phyloP scores from a whole-genome alignment of 64 coral and sea anemone genomes.

The Dendronephthya gigantea region DNA sequence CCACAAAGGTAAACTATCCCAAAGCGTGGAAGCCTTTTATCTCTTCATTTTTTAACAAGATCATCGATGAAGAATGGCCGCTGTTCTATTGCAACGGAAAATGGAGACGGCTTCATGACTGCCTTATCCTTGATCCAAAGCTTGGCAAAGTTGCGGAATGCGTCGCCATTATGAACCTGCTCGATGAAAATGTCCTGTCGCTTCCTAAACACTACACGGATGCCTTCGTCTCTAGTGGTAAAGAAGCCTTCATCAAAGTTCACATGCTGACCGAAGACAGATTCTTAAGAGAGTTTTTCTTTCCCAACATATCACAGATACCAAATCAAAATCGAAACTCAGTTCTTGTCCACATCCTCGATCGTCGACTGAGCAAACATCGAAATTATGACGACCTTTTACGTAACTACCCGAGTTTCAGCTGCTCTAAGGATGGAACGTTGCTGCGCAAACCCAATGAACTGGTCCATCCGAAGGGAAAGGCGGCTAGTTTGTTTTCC shows the following conservation, averaged over 20 bases:
- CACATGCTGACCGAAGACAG: not conserved
- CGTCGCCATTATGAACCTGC: not conserved
- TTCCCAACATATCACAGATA: not conserved
- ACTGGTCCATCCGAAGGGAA: constrained; percentile 39
- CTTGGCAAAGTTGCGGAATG: not conserved
- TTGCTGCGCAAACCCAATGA: constrained; percentile 38
- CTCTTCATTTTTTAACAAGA: constrained; percentile 38
- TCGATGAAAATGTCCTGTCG: not conserved
- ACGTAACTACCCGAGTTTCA: constrained; percentile 36
- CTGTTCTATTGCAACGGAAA: not conserved
- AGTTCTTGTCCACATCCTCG: not conserved
- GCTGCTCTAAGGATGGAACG: constrained; percentile 27
- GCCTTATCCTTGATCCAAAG: constrained; percentile 3
- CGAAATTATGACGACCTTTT: constrained; percentile 25
- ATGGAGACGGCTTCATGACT: not conserved
- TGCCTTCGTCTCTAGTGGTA: not conserved
- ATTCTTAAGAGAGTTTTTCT: not conserved
- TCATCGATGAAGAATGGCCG: not conserved
- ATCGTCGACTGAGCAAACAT: not conserved
- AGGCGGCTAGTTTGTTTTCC: constrained; percentile 25
- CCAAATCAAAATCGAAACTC: not conserved
- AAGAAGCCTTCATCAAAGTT: not conserved
- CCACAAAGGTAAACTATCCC: not conserved
- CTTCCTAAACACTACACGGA: not conserved
- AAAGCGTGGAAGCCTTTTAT: constrained; percentile 26